Evolutionary conservation across 2,888 invertebrate species (phyloP).

Genomic region (Drosophila trichaetosa): DNA sequence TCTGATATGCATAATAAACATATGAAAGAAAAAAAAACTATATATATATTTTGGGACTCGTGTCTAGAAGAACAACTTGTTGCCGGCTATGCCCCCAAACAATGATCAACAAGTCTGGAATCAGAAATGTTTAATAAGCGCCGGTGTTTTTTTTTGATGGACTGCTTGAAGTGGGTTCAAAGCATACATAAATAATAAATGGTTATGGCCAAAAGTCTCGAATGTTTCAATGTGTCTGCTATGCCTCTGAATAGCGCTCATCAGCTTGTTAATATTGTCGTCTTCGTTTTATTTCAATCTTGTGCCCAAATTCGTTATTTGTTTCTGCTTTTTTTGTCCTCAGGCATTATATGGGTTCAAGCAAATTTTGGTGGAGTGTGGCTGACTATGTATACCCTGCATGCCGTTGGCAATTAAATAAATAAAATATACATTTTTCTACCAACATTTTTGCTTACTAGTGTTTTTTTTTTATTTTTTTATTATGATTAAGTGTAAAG

Average conservation of each 20-base stretch:
- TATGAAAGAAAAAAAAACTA: slow-evolving; percentile 30
- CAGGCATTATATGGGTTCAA: slow-evolving; percentile 38
- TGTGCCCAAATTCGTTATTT: slow-evolving; percentile 26
- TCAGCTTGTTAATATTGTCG: slow-evolving; percentile 54
- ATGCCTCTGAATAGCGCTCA: slow-evolving; percentile 54
- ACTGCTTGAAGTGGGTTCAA: slow-evolving; percentile 38
- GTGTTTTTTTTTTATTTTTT: slow-evolving; percentile 11
- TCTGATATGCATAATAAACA: slow-evolving; percentile 4
- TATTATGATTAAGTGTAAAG: slow-evolving; percentile 20
- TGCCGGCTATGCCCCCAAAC: slow-evolving; percentile 28
- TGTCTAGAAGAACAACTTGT: slow-evolving; percentile 67
- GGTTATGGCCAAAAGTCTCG: slow-evolving; percentile 24
- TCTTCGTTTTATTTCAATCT: slow-evolving; percentile 21
- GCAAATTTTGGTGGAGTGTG: background rate
- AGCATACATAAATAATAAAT: slow-evolving; percentile 33
- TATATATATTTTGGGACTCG: slow-evolving; percentile 46
- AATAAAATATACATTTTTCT: background rate
- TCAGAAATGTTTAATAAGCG: slow-evolving; percentile 53
- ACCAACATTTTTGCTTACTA: background rate
- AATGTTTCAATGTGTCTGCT: slow-evolving; percentile 34
- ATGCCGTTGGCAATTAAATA: background rate
- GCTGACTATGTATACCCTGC: background rate
- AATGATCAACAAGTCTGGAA: slow-evolving; percentile 44
- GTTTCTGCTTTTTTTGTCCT: slow-evolving; percentile 29
- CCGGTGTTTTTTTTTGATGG: slow-evolving; percentile 27